phyloP scores from a whole-genome alignment of 2,888 invertebrate species.

The Lasius platythorax region DNA sequence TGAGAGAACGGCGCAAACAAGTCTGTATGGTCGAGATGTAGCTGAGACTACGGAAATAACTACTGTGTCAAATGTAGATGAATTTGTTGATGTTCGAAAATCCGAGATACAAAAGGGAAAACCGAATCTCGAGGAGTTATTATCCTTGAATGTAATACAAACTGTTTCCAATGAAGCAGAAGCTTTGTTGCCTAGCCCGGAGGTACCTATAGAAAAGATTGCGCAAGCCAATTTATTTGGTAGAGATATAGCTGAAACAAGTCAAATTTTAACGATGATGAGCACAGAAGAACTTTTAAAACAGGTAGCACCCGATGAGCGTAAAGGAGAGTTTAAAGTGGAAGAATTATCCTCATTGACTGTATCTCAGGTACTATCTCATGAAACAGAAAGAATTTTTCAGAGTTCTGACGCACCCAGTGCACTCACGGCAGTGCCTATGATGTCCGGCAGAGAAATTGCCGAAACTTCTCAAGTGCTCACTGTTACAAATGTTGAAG shows the following conservation, averaged over 20 bases:
- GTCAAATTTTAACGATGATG: constrained; percentile 76
- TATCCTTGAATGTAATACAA: constrained; percentile 75
- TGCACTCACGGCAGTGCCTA: constrained; percentile 69
- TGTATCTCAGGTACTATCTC: constrained; percentile 76
- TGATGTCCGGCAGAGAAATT: constrained; percentile 82
- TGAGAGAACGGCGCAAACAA: constrained; percentile 78
- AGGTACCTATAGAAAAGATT: constrained; percentile 81
- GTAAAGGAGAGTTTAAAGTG: constrained; percentile 74
- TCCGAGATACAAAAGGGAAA: constrained; percentile 76
- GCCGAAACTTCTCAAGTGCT: constrained; percentile 77
- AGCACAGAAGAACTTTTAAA: constrained; percentile 75
- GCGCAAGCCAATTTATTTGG: constrained; percentile 81
- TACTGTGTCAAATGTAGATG: constrained; percentile 76
- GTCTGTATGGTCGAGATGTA: constrained; percentile 81
- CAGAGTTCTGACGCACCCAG: constrained; percentile 61
- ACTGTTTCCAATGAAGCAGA: constrained; percentile 77
- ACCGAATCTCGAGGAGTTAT: constrained; percentile 77
- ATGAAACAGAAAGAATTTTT: constrained; percentile 75
- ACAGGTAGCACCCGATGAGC: constrained; percentile 70
- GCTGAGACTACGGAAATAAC: constrained; percentile 84
- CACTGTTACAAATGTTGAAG: constrained; percentile 69
- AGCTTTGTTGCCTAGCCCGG: constrained; percentile 64
- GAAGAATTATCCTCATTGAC: constrained; percentile 78
- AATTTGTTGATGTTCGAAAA: constrained; percentile 68
- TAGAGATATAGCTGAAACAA: constrained; percentile 79